These are phyloP conservation scores for Notamacropus eugenii DNA, from an alignment of 2,797 vertebrate species.

Conservation along the genomic window DNA sequence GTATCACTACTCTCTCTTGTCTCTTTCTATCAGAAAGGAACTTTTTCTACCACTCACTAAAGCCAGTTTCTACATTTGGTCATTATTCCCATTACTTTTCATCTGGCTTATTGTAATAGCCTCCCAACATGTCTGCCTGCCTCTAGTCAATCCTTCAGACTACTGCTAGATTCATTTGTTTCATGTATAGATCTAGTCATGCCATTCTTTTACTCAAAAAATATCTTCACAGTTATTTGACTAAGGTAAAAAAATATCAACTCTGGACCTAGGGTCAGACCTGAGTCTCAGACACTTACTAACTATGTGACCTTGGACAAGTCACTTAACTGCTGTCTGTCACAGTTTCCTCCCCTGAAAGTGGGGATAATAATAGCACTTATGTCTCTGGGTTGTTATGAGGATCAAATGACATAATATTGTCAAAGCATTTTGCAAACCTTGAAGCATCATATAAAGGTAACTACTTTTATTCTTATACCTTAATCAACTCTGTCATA, in stretches of 20 bases:
- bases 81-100: background rate
- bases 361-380: background rate
- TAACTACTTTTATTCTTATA: conserved; percentile 42
- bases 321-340: background rate
- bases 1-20: background rate
- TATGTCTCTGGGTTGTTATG: background rate
- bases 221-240: background rate
- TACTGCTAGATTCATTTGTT: background rate
- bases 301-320: background rate
- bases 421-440: conserved; percentile 20
- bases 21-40: background rate
- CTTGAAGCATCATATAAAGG: conserved; percentile 6
- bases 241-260: background rate
- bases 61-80: background rate
- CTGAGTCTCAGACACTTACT: background rate
- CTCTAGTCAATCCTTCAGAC: background rate
- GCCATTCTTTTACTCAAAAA: background rate
- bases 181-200: background rate
- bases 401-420: background rate
- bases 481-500: conserved; percentile 52
- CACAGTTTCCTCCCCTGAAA: background rate
- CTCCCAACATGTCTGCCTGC: background rate
- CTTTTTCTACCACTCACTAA: background rate
- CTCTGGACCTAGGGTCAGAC: background rate
- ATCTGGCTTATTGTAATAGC: background rate